Percentiles rank a stretch among this genome's conserved stretches.
phyloP scores from a whole-genome alignment of 2,113 vertebrate species.

The Rousettus leschenaultii region DNA sequence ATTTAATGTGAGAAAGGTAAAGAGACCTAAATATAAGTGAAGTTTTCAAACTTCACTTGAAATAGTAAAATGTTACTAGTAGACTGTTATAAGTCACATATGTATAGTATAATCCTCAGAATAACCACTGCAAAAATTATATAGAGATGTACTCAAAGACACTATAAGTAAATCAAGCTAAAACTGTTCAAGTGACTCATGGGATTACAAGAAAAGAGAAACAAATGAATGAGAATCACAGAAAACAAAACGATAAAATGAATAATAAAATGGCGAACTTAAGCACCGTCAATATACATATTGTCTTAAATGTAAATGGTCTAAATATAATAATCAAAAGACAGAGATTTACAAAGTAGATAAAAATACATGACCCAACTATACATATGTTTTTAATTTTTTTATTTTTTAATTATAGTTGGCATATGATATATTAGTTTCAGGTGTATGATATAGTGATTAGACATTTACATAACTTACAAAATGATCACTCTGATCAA shows the following conservation, averaged over 20 bases:
- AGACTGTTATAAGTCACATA: not conserved
- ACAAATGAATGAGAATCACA: not conserved
- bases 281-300: not conserved
- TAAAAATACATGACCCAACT: not conserved
- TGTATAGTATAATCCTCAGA: not conserved
- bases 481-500: no score
- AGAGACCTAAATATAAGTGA: not conserved
- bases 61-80: not conserved
- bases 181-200: not conserved
- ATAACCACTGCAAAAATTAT: not conserved
- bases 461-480: no score
- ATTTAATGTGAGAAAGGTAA: not conserved
- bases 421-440: no score
- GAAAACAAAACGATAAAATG: not conserved
- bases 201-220: not conserved
- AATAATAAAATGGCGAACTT: not conserved
- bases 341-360: not conserved
- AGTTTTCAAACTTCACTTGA: not conserved
- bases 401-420: no score
- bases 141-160: not conserved
- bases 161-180: not conserved
- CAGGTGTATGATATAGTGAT: no score
- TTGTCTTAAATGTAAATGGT: not conserved
- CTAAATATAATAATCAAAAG: constrained; percentile 4
- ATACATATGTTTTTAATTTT: not conserved